Percentiles rank a stretch among this genome's conserved stretches.
phyloP scores from a whole-genome alignment of 2,113 vertebrate genomes.

The Burhinus bistriatus region DNA sequence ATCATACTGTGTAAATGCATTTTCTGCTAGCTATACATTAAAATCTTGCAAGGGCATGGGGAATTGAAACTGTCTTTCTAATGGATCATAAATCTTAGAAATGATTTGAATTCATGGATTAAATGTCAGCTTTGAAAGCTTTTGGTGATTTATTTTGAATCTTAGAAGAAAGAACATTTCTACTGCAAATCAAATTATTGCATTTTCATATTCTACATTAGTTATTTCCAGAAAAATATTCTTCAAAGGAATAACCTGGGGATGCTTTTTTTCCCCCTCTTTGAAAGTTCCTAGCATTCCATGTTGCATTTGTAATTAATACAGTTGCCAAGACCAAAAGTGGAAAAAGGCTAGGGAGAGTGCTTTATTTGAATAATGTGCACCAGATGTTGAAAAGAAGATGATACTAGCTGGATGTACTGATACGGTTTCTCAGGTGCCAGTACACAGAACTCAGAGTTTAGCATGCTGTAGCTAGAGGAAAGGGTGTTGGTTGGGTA shows the following conservation, averaged over 20 bases:
- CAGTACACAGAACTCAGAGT: neutral
- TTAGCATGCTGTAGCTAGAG: neutral
- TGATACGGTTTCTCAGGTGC: neutral
- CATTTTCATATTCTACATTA: constrained; percentile 68
- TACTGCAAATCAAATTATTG: constrained; percentile 68
- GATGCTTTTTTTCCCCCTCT: neutral
- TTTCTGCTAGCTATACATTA: constrained; percentile 65
- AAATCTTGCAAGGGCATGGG: constrained; percentile 60
- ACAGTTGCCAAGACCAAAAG: neutral
- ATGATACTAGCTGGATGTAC: neutral
- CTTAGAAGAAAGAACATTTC: constrained; percentile 71
- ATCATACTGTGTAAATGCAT: constrained; percentile 50
- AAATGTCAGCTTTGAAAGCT: constrained; percentile 72
- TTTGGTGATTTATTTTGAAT: constrained; percentile 71
- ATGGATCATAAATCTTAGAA: constrained; percentile 73
- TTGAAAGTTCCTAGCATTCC: neutral
- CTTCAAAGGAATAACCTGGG: constrained; percentile 37
- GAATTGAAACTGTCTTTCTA: constrained; percentile 77
- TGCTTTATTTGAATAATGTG: neutral
- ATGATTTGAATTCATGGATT: constrained; percentile 78
- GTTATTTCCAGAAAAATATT: constrained; percentile 60
- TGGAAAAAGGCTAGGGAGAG: neutral
- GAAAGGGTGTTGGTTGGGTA: neutral
- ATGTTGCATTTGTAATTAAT: constrained; percentile 19
- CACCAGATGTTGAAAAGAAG: neutral